phyloP scores from a whole-genome alignment of 2,888 invertebrate genomes.

The Xylota segnis region DNA sequence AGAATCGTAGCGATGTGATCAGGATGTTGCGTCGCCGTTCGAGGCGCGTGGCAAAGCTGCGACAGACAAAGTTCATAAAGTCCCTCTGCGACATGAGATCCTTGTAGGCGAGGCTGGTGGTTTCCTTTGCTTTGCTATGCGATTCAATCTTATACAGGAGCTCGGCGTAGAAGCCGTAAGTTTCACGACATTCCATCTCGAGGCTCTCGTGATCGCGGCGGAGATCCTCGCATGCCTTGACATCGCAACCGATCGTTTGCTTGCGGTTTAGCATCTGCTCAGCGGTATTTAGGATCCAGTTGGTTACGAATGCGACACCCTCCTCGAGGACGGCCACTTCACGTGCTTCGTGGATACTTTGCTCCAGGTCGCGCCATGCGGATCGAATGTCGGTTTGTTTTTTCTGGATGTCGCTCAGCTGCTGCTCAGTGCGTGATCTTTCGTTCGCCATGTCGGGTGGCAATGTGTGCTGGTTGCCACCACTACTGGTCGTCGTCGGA shows the following conservation, averaged over 20 bases:
- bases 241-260: slow-evolving; percentile 90
- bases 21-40: slow-evolving; percentile 90
- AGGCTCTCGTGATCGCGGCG: slow-evolving; percentile 90
- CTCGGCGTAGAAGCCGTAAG: slow-evolving; percentile 92
- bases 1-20: slow-evolving; percentile 91
- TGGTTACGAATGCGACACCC: slow-evolving; percentile 89
- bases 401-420: slow-evolving; percentile 86
- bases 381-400: slow-evolving; percentile 87
- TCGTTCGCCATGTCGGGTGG: slow-evolving; percentile 88
- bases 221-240: slow-evolving; percentile 89
- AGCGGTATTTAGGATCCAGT: slow-evolving; percentile 92
- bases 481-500: slow-evolving; percentile 9
- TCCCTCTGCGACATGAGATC: slow-evolving; percentile 90
- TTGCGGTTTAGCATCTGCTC: slow-evolving; percentile 90
- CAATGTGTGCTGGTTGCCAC: slow-evolving; percentile 79
- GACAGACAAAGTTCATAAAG: slow-evolving; percentile 93
- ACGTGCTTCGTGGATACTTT: slow-evolving; percentile 86
- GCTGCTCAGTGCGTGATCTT: slow-evolving; percentile 86
- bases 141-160: slow-evolving; percentile 89
- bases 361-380: slow-evolving; percentile 87
- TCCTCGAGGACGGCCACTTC: slow-evolving; percentile 87
- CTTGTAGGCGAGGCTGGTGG: slow-evolving; percentile 83
- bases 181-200: slow-evolving; percentile 91
- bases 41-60: slow-evolving; percentile 90
- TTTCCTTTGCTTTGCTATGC: slow-evolving; percentile 76